phyloP scores from a whole-genome alignment of 2,113 vertebrate genomes.

The Osmerus mordax region DNA sequence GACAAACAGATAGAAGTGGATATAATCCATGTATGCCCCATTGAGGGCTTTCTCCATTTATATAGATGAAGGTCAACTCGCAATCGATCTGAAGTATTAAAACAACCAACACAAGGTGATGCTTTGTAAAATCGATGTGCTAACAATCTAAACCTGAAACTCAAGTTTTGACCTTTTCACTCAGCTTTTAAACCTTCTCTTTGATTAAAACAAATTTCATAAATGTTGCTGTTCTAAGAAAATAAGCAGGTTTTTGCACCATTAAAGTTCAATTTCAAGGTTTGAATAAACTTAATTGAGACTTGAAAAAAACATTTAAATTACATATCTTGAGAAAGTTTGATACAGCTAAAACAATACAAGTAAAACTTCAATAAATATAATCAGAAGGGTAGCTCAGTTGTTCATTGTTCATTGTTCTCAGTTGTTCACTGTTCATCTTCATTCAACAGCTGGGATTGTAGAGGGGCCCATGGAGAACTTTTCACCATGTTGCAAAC shows the following conservation, averaged over 20 bases:
- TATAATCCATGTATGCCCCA: slow-evolving; percentile 67
- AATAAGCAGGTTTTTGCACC: no score
- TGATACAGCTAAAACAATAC: no score
- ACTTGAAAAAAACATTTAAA: no score
- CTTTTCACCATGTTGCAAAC: background rate
- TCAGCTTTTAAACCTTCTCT: slow-evolving; percentile 42
- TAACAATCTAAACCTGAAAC: slow-evolving; percentile 47
- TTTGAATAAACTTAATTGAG: background rate
- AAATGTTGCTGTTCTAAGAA: background rate
- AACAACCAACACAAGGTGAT: slow-evolving; percentile 71
- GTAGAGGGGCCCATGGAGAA: background rate
- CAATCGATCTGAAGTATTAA: slow-evolving; percentile 70
- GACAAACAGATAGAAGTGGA: slow-evolving; percentile 67
- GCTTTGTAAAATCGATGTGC: slow-evolving; percentile 66
- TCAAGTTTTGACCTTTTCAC: slow-evolving; percentile 58
- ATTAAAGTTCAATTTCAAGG: slow-evolving; percentile 19
- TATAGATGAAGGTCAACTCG: slow-evolving; percentile 72
- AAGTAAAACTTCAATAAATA: no score
- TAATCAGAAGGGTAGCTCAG: no score
- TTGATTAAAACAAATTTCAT: background rate
- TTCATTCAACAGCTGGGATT: background rate
- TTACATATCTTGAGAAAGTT: no score
- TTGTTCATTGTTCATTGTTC: no score
- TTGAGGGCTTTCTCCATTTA: slow-evolving; percentile 66
- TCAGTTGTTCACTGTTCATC: no score